phyloP scores from a whole-genome alignment of 2,113 vertebrate species.

The Cephalopterus ornatus region DNA sequence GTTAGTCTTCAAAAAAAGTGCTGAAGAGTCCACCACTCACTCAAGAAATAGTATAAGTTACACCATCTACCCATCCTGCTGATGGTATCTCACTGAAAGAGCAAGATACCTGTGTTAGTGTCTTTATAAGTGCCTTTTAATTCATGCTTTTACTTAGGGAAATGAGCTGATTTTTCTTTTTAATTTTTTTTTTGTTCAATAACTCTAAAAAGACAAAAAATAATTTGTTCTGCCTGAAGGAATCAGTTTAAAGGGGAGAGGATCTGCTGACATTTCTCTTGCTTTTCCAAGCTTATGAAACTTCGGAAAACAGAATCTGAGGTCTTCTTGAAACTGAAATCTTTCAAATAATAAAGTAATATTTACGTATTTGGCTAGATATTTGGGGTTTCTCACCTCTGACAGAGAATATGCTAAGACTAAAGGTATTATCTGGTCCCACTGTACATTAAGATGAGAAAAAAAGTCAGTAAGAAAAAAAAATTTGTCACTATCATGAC shows the following conservation, averaged over 20 bases:
- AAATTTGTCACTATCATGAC: neutral
- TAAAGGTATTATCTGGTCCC: neutral
- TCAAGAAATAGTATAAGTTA: neutral
- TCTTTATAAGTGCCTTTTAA: neutral
- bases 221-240: neutral
- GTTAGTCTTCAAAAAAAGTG: neutral
- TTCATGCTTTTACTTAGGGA: neutral
- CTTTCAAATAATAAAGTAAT: neutral
- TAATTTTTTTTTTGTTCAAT: neutral
- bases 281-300: neutral
- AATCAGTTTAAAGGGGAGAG: rapidly evolving
- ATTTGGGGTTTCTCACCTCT: neutral
- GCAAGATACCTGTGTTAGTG: neutral
- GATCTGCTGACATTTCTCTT: rapidly evolving
- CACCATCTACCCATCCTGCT: neutral
- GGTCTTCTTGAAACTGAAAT: neutral
- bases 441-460: neutral
- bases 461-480: neutral
- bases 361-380: neutral
- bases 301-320: neutral
- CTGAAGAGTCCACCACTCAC: neutral
- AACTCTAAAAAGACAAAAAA: neutral
- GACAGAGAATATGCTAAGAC: neutral
- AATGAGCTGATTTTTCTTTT: neutral
- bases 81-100: neutral